Evolutionary conservation across 2,113 vertebrate species (phyloP), one percentile per base, ranked within the genome.

Genomic region (Rhipidura dahli): DNA sequence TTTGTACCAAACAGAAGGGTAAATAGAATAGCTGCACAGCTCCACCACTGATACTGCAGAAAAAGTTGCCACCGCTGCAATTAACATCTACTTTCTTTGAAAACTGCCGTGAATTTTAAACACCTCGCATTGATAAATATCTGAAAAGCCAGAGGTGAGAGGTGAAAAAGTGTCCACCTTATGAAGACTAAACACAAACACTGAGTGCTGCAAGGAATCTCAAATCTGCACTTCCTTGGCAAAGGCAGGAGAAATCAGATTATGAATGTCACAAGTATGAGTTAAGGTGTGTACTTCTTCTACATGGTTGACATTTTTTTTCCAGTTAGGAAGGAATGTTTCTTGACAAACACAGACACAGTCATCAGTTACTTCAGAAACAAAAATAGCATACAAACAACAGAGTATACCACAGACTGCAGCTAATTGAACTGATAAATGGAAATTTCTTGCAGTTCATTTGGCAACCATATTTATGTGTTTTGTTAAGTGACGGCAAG

Each of bases 201-300:
- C 37, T 1, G 4, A 44, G 20, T 53, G 40, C 49, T 1, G 1
- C 15, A 66, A 73, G 56, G 83, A 76, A 44, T 51, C 80, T 92
- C 33, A 71, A 73, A 89, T 18, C 61, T 35, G 1, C 11, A 5
- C 56, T 66, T 94, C 70, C 50, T 53, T 73, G 26, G 30, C 39
- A 76, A 83, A 69, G 63, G 70, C 33, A 72, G 15, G 16, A 89
- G 70, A 70, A 90, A 75, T 45, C 76, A 82, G 61, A 71, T 75
- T 77, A 92, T 18, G 30, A 81, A 75, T 39, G 49, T 79, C 94
- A 75, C n/a, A 70, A 81, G 60, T 70, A 71, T 82, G 91, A 92
- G 30, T 92, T 96, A 83, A 95, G 94, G 93, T 80, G 93, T 94
- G 95, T 89, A 82, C 82, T 78, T 35, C 84, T 94, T 84, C 75